phyloP scores from a whole-genome alignment of 1,140 invertebrate genomes.

The Drosophila nigrodunni region DNA sequence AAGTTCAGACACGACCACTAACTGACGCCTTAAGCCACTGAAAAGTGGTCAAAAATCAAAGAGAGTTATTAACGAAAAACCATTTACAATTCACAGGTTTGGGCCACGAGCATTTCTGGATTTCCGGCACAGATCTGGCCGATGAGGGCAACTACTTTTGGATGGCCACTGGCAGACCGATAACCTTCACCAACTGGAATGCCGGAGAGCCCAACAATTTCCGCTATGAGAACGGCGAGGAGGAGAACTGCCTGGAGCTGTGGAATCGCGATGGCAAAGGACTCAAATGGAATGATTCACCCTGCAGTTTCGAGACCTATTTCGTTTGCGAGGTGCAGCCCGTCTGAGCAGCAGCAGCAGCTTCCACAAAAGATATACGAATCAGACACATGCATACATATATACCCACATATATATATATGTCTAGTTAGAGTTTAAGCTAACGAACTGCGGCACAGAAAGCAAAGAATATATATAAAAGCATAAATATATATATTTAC shows the following conservation, averaged over 20 bases:
- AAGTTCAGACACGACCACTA: slow-evolving; percentile 39
- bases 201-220: slow-evolving; percentile 96
- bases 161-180: slow-evolving; percentile 94
- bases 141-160: slow-evolving; percentile 96
- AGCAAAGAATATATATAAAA: slow-evolving; percentile 12
- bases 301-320: slow-evolving; percentile 95
- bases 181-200: slow-evolving; percentile 97
- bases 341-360: slow-evolving; percentile 14
- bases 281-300: slow-evolving; percentile 96
- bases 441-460: slow-evolving; percentile 30
- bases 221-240: slow-evolving; percentile 96
- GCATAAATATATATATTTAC: slow-evolving; percentile 24
- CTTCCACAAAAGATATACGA: slow-evolving; percentile 5
- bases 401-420: slow-evolving; percentile 6
- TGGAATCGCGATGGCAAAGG: slow-evolving; percentile 97
- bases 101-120: slow-evolving; percentile 96
- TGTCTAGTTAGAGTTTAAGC: slow-evolving; percentile 18
- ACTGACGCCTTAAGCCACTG: slow-evolving; percentile 8
- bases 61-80: not conserved
- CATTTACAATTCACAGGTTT: slow-evolving; percentile 87
- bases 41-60: slow-evolving; percentile 17
- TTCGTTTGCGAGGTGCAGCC: slow-evolving; percentile 94
- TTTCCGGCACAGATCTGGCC: slow-evolving; percentile 94
- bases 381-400: slow-evolving; percentile 16
- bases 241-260: slow-evolving; percentile 95